Conservation (phyloP, 2,888 invertebrate genomes). For the Chloroclystis v-ata region DNA sequence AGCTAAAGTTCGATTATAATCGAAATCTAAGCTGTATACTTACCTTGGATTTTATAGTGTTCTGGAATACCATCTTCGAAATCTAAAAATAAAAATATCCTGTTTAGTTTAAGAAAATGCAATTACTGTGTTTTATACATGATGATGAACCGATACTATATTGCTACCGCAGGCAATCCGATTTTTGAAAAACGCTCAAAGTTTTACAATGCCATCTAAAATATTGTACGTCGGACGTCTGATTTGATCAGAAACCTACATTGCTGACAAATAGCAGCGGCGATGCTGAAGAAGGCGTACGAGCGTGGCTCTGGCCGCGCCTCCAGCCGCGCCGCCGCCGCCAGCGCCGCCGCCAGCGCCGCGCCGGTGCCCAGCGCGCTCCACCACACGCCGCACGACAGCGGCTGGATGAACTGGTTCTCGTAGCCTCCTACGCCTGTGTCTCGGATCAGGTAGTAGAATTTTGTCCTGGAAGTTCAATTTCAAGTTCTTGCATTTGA, state of each 20-base stretch:
- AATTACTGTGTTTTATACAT: too few relatives aligned
- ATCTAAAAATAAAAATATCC: conserved; percentile 37
- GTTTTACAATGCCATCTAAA: too few relatives aligned
- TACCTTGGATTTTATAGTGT: conserved; percentile 55
- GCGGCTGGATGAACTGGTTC: conserved; percentile 68
- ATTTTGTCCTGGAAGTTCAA: conserved; percentile 41
- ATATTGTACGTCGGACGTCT: too few relatives aligned
- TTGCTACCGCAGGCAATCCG: too few relatives aligned
- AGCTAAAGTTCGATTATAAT: too few relatives aligned
- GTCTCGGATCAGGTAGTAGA: conserved; percentile 63
- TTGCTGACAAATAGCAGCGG: conserved; percentile 64
- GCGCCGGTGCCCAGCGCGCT: conserved; percentile 43
- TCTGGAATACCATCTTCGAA: conserved; percentile 59
- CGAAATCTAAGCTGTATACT: too few relatives aligned
- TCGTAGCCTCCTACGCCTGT: conserved; percentile 61
- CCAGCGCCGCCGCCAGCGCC: conserved; percentile 52
- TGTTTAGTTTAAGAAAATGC: too few relatives aligned
- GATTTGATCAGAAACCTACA: conserved; percentile 31
- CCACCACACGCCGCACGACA: conserved; percentile 66
- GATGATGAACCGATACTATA: too few relatives aligned
- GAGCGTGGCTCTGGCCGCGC: conserved; percentile 40
- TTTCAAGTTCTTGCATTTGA: too few relatives aligned
- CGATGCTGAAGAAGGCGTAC: conserved; percentile 57
- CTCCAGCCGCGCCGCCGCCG: conserved; percentile 51
- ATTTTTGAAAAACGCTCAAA: too few relatives aligned